These are phyloP conservation scores for Orestias chungarensis DNA, from an alignment of 2,797 vertebrate genomes.

Conservation along the genomic window DNA sequence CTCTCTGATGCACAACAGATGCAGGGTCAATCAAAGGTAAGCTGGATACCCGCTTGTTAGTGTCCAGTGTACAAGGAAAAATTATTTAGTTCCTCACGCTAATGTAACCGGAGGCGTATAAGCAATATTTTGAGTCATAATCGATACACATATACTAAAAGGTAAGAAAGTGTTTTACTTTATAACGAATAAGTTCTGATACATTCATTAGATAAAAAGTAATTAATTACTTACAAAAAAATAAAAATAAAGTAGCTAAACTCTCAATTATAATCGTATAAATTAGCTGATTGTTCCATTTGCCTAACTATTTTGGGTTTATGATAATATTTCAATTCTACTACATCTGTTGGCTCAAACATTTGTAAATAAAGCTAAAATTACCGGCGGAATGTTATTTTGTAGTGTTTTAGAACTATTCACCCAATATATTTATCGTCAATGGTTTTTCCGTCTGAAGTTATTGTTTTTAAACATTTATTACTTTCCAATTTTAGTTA, in stretches of 20 bases:
- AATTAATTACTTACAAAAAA: background rate
- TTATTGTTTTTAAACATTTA: background rate
- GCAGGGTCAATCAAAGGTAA: constrained; percentile 30
- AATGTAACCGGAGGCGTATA: constrained; percentile 4
- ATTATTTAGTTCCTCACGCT: constrained; percentile 30
- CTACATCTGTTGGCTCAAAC: background rate
- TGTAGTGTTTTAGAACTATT: background rate
- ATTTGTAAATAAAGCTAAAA: too few species aligned
- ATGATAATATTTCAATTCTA: background rate
- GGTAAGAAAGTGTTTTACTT: background rate
- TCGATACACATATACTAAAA: background rate
- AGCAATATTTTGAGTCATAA: background rate
- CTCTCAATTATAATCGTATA: background rate
- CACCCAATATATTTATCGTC: background rate
- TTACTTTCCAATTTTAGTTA: background rate
- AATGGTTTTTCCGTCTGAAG: background rate
- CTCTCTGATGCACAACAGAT: constrained; percentile 56
- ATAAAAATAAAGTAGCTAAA: background rate
- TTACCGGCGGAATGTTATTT: background rate
- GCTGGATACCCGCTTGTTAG: constrained; percentile 47
- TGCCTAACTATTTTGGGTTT: background rate
- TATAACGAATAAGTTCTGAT: background rate
- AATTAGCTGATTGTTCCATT: background rate
- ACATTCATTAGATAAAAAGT: background rate
- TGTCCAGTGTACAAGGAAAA: constrained; percentile 17